Base-by-base conservation (phyloP, 2,888 invertebrate species). In the Anorthoa munda region DNA sequence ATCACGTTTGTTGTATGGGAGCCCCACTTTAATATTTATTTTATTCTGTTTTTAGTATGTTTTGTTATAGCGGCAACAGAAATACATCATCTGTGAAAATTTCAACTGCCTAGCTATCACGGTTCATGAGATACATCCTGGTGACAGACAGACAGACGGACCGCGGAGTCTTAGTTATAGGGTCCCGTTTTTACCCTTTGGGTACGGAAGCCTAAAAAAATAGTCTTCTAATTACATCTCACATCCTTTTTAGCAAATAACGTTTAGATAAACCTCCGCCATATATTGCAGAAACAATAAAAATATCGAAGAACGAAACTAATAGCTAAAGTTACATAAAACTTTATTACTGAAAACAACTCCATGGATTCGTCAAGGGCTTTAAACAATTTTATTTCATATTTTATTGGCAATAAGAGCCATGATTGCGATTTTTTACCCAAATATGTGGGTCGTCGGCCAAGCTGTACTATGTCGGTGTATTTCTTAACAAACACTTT, bases 361-460 rank as follows among this genome's bases (percentile, higher is more conserved):
- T 60, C 58, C 31, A 60, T 18, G 21, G 74, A 87, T 87, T 83
- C 76, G 84, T 72, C 79, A 83, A 81, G 77, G 78, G 63, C 53
- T 76, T 53, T 69, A 64, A 68, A 72, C 18, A 53, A 66, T 66
- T 63, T 50, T 50, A 63, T 65, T 77, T 75, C 26, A 79, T 69
- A 75, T 85, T 79, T 81, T 87, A 87, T 79, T 75, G 72, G 67
- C 76, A 79, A 73, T 75, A 82, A 75, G 46, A 72, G 23, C 21
- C 13, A 59, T 4, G 26, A 75, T 72, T 69, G 68, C 65, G 13
- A 51, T 74, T 59, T 65, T 67, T 66, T 56, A 71, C 53, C 59
- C 53, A 81, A 81, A 81, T 67, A 80, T 66, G 51, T 67, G 21
- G 48, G 45, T 53, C 53, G 46, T 66, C 23, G 51, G 69, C 48